phyloP scores from a whole-genome alignment of 2,113 vertebrate species.

The Chloebia gouldiae region DNA sequence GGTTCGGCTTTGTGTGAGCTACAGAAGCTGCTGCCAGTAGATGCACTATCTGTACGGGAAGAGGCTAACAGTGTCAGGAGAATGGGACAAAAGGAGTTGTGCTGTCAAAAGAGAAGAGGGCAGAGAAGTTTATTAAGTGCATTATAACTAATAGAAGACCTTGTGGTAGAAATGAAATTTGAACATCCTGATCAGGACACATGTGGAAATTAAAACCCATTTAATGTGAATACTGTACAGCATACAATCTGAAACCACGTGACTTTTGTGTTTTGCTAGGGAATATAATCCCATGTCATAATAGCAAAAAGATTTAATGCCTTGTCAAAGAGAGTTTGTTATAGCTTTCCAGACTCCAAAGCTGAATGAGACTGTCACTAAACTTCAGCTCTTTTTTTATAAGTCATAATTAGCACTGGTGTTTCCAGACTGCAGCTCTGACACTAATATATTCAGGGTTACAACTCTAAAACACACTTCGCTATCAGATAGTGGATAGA shows the following conservation, averaged over 20 bases:
- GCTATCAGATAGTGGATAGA: not conserved
- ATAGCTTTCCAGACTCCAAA: not conserved
- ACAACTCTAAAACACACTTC: not conserved
- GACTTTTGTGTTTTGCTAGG: not conserved
- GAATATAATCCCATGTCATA: not conserved
- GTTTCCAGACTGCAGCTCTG: not conserved
- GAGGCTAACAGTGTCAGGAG: not conserved
- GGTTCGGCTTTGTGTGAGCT: not conserved
- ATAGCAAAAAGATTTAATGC: not conserved
- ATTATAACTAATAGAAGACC: not conserved
- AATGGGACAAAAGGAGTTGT: not conserved
- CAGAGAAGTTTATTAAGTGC: not conserved
- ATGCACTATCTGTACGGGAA: not conserved
- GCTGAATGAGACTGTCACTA: not conserved
- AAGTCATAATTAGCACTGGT: not conserved
- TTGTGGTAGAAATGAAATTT: not conserved
- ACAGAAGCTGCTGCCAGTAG: not conserved
- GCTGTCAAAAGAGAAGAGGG: not conserved
- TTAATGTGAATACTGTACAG: not conserved
- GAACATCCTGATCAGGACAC: not conserved
- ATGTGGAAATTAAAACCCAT: not conserved
- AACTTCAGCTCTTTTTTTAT: not conserved
- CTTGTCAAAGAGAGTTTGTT: not conserved
- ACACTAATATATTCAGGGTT: not conserved
- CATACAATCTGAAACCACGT: not conserved